These are phyloP conservation scores for Nyctereutes procyonoides DNA, from an alignment of 2,113 vertebrate genomes.

Conservation along the genomic window DNA sequence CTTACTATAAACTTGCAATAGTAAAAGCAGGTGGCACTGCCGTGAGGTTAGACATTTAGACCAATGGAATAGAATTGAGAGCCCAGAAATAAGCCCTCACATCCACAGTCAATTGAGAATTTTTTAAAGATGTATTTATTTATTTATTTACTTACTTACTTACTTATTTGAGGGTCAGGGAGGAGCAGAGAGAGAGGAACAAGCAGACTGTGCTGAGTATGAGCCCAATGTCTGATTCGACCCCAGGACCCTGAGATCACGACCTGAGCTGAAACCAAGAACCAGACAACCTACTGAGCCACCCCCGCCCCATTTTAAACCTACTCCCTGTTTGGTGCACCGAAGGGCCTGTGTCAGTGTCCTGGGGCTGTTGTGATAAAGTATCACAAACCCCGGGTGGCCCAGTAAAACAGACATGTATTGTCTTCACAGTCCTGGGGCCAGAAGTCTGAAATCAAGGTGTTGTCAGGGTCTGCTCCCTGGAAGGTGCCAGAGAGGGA, in stretches of 20 bases:
- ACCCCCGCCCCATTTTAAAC: background rate
- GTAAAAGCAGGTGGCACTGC: background rate
- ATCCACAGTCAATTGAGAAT: background rate
- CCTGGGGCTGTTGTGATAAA: background rate
- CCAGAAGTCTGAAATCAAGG: background rate
- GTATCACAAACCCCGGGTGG: background rate
- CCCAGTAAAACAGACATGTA: background rate
- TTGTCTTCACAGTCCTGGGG: background rate
- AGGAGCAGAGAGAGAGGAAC: no score
- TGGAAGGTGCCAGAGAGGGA: background rate
- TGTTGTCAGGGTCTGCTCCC: background rate
- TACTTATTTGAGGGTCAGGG: no score
- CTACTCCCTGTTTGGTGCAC: background rate
- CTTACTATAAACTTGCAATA: background rate
- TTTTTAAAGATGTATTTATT: no score
- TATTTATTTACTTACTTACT: no score
- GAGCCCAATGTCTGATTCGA: accelerated
- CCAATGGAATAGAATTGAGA: background rate
- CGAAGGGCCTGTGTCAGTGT: background rate
- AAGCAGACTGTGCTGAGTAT: accelerated
- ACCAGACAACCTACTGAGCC: background rate
- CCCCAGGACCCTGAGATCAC: background rate
- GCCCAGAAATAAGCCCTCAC: background rate
- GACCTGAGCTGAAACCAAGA: background rate
- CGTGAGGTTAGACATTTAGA: background rate